Base-by-base conservation (phyloP, 2,888 invertebrate species). In the Clusia tigrina region DNA sequence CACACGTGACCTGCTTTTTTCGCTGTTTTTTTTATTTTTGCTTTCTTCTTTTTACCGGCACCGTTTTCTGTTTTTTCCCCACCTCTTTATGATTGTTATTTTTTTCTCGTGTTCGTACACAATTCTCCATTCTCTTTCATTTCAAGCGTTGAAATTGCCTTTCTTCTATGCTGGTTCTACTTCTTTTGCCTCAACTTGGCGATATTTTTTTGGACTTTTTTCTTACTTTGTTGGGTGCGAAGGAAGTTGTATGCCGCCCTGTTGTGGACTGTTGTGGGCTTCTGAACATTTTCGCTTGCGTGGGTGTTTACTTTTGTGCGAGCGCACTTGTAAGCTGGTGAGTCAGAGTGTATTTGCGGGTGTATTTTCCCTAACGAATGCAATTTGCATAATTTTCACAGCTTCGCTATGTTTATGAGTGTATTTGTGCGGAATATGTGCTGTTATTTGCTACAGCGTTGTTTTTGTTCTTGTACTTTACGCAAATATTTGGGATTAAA, bases 361-460 rank as follows among this genome's bases (percentile, higher is more conserved):
- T 66, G 62, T 24, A 22, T 37, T 26, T 53, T 48, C n/a, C n/a
- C 74, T 71, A 77, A 52, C 55, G 52, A 51, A 76, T 78, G 76
- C 73, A 75, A 78, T 75, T 78, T 75, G 75, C 78, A 75, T 78
- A 78, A 78, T 74, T 75, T 77, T 77, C 76, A 70, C 78, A 76
- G 75, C 78, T 73, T 76, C 24, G 24, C 17, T 26, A 54, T 32
- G 15, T 25, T 25, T 42, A 42, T 42, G 42, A 32, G 12, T 42
- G 42, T n/a, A 42, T 6, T 6, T 42, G 42, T 42, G 32, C 5
- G 32, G 6, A 12, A 42, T 10, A 17, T 42, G 42, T 12, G n/a
- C n/a, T n/a, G n/a, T n/a, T n/a, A n/a, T n/a, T n/a, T n/a, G n/a
- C n/a, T n/a, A n/a, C n/a, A n/a, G n/a, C n/a, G n/a, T n/a, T n/a